A percentile compares a stretch with the other conserved stretches of the same genome.
phyloP scores from a whole-genome alignment of 2,113 vertebrate genomes.

The Barnardius zonarius region DNA sequence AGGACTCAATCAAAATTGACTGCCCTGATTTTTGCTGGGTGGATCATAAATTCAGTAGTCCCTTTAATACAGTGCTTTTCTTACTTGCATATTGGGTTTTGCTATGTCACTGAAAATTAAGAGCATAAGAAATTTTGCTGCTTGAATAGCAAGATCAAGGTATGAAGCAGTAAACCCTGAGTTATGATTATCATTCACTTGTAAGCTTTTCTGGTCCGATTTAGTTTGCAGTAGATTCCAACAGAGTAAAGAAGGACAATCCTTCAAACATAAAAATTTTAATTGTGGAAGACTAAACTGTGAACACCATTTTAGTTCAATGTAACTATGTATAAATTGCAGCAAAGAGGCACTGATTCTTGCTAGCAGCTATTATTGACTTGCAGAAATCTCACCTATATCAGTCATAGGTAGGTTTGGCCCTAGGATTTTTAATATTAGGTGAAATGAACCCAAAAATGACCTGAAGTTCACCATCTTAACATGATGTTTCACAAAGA shows the following conservation, averaged over 20 bases:
- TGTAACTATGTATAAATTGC: constrained; percentile 22
- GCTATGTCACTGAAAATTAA: not conserved
- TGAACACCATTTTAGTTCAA: not conserved
- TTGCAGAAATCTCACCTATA: not conserved
- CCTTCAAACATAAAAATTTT: not conserved
- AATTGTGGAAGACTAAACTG: not conserved
- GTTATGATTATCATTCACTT: not conserved
- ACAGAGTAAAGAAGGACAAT: not conserved
- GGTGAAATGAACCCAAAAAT: not conserved
- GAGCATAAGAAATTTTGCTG: not conserved
- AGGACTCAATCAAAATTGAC: not conserved
- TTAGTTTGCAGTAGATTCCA: not conserved
- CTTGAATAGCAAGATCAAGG: not conserved
- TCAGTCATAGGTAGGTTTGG: not conserved
- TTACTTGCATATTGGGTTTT: not conserved
- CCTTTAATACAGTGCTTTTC: not conserved
- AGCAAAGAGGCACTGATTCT: not conserved
- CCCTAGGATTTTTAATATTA: not conserved
- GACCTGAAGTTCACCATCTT: not conserved
- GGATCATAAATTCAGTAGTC: not conserved
- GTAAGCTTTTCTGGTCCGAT: not conserved
- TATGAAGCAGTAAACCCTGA: not conserved
- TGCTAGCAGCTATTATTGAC: constrained; percentile 7
- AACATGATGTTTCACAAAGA: not conserved
- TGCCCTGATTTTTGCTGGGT: not conserved